Evolutionary conservation across 2,888 invertebrate genomes (phyloP).

Genomic region (Yponomeuta evonymella): DNA sequence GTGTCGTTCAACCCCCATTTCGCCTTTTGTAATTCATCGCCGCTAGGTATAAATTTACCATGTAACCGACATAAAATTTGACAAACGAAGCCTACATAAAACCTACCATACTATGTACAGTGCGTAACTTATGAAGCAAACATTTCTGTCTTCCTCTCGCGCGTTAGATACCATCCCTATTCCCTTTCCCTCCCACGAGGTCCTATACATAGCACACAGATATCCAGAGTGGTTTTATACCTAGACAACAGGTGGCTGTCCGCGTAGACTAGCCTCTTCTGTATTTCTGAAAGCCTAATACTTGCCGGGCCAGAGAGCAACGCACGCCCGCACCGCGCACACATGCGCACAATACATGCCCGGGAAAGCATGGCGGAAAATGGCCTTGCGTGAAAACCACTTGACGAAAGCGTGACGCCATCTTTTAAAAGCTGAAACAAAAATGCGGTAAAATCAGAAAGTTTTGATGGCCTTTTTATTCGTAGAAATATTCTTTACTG

Average conservation of each 20-base stretch:
- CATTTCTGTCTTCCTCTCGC: not conserved
- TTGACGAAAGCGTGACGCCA: not conserved
- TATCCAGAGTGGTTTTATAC: not conserved
- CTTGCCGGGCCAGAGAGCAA: constrained; percentile 63
- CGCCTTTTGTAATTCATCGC: no score
- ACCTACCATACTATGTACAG: no score
- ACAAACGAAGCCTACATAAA: no score
- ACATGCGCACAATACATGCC: constrained; percentile 56
- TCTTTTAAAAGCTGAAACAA: not conserved
- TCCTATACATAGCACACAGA: not conserved
- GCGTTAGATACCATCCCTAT: not conserved
- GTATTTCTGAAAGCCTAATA: constrained; percentile 54
- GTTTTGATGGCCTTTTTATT: not conserved
- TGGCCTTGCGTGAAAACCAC: not conserved
- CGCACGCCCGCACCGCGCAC: constrained; percentile 71
- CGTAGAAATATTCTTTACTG: not conserved
- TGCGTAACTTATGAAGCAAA: no score
- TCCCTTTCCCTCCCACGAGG: not conserved
- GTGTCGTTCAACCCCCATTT: no score
- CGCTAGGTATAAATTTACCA: no score
- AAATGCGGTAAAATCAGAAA: not conserved
- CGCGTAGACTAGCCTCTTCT: constrained; percentile 33
- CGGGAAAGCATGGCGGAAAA: constrained; percentile 3
- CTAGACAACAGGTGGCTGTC: constrained; percentile 12
- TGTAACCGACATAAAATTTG: no score